Base-by-base conservation (phyloP, 2,888 invertebrate genomes). In the Nudaria mundana region DNA sequence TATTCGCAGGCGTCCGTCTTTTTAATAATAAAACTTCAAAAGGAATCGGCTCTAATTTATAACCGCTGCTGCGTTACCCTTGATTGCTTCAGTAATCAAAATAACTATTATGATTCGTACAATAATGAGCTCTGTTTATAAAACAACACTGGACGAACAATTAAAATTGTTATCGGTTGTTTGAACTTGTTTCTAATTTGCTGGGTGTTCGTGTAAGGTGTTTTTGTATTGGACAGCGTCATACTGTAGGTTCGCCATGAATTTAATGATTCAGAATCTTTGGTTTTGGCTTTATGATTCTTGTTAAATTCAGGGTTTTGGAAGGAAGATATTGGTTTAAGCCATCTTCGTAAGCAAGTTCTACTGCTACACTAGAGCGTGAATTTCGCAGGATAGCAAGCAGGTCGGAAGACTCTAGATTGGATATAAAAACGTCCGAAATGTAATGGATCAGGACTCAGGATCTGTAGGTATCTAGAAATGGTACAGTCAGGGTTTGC, bases 121-220 rank as follows among this genome's bases (percentile, higher is more conserved):
- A 63, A 64, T 69, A 74, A 70, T 56, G 58, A 57, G 46, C 52
- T 14, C 40, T 78, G 76, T 81, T 81, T 80, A 75, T 71, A 73
- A 80, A 81, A 78, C 78, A 80, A 52, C 36, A 35, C 41, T 36
- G 34, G 50, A 50, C 39, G 63, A 76, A 77, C 75, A 77, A 77
- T 76, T 68, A 70, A 62, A 69, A 65, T 69, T 63, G 63, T 74
- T 77, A 76, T 77, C 74, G 73, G 38, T n/a, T 63, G 51, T 52
- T 48, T 44, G 46, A 14, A 49, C 40, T 56, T 63, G 67, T 66
- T 75, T 67, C 59, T 52, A 59, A 59, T 67, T 63, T 55, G 44
- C 56, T 47, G 52, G 54, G 41, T 48, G 41, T 55, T 52, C 51
- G 41, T 48, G 41, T 48, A 54, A 49, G 54, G 55, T 52, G 55